phyloP scores from a whole-genome alignment of 2,888 invertebrate genomes.

The Cepaea hortensis region DNA sequence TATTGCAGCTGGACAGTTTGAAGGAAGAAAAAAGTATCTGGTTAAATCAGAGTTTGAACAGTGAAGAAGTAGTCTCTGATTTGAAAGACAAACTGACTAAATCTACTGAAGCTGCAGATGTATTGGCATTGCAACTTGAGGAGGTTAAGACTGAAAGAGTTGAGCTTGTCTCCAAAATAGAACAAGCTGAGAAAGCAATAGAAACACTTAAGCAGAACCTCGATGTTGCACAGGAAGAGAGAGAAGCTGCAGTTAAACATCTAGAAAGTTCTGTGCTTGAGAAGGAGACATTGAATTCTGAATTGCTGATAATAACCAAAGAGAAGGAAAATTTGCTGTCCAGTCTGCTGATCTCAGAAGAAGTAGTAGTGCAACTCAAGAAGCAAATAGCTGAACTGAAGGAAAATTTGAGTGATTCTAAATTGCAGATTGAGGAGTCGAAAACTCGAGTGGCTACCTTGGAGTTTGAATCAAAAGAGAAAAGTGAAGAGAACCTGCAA shows the following conservation, averaged over 20 bases:
- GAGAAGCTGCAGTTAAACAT: background rate
- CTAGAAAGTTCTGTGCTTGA: conserved; percentile 10
- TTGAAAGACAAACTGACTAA: conserved; percentile 6
- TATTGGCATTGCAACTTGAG: conserved; percentile 1
- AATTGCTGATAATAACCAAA: conserved; percentile 25
- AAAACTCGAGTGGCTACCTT: conserved; percentile 27
- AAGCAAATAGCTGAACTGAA: conserved; percentile 38
- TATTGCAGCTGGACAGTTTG: conserved; percentile 32
- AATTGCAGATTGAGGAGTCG: conserved; percentile 21
- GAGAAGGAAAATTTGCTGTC: conserved; percentile 22
- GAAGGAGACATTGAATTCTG: conserved; percentile 28
- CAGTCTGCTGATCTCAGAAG: background rate
- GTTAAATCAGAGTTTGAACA: background rate
- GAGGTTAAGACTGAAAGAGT: conserved; percentile 11
- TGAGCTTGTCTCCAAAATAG: background rate
- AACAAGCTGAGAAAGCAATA: background rate
- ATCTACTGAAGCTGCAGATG: background rate
- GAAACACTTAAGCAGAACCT: background rate
- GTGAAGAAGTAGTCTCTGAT: conserved; percentile 30
- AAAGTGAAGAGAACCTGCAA: conserved; percentile 52
- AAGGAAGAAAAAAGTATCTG: conserved; percentile 38
- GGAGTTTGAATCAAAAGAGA: conserved; percentile 36
- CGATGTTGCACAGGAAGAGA: background rate
- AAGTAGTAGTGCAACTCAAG: conserved; percentile 28
- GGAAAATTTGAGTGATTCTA: conserved; percentile 6